Conservation (phyloP, 2,888 invertebrate genomes). For the Plemyria rubiginata region DNA sequence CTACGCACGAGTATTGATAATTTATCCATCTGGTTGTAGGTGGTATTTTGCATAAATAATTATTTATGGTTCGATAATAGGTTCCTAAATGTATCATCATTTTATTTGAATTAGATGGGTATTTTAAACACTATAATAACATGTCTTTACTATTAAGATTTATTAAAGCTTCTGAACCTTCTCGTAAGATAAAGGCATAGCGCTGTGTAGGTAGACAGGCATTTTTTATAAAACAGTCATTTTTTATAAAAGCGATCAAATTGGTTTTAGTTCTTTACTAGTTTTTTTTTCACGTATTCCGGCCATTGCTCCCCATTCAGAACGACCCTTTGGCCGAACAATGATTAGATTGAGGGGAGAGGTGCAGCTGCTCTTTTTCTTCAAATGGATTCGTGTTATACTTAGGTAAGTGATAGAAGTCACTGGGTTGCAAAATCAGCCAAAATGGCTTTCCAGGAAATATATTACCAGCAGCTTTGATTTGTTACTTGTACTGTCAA, state of each 20-base stretch:
- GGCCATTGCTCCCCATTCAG: slow-evolving; percentile 76
- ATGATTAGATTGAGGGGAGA: slow-evolving; percentile 76
- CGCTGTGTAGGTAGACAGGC: too few species aligned
- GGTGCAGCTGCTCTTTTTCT: slow-evolving; percentile 82
- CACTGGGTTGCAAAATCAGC: slow-evolving; percentile 63
- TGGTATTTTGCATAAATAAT: not conserved
- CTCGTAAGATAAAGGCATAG: slow-evolving; percentile 20
- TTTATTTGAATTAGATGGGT: slow-evolving; percentile 10
- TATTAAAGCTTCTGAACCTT: slow-evolving; percentile 3
- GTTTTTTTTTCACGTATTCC: slow-evolving; percentile 62
- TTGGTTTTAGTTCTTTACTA: slow-evolving; percentile 66
- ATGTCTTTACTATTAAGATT: too few species aligned
- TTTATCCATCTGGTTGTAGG: not conserved
- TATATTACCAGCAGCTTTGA: slow-evolving; percentile 7
- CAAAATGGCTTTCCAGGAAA: slow-evolving; percentile 41
- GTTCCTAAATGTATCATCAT: slow-evolving; percentile 25
- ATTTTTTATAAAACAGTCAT: slow-evolving; percentile 23
- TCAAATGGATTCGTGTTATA: slow-evolving; percentile 59
- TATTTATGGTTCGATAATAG: not conserved
- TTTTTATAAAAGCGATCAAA: slow-evolving; percentile 26
- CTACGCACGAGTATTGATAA: too few species aligned
- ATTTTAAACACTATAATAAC: too few species aligned
- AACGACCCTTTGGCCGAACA: slow-evolving; percentile 79
- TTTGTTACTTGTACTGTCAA: too few species aligned
- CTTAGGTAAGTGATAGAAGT: slow-evolving; percentile 53